A percentile compares a stretch with the other conserved stretches of the same genome.
These are phyloP conservation scores for Xenopus petersii DNA, from an alignment of 2,797 vertebrate genomes.

Conservation along the genomic window DNA sequence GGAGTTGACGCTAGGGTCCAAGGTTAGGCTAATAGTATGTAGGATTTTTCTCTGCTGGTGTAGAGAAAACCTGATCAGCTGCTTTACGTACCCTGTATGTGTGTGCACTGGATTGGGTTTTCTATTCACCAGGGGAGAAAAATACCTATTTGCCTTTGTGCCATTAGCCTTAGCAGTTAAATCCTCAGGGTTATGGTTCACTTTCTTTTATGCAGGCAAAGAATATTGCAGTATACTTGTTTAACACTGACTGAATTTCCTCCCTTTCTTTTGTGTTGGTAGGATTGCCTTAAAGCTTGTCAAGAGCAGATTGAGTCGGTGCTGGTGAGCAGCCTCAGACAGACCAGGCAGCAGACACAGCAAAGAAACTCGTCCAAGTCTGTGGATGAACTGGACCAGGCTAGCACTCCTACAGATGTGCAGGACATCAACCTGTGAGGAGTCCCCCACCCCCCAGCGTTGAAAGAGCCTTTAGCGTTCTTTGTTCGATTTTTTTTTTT, in stretches of 20 bases:
- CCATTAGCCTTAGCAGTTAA: no score
- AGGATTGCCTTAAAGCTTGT: conserved; percentile 95
- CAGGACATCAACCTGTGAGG: conserved; percentile 94
- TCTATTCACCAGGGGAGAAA: no score
- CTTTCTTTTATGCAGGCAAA: no score
- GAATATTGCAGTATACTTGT: background rate
- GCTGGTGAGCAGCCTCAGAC: conserved; percentile 83
- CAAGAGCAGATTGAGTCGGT: conserved; percentile 96
- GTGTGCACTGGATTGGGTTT: no score
- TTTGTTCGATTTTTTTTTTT: conserved; percentile 64
- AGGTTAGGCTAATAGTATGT: no score
- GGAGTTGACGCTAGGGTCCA: no score
- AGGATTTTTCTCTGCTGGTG: no score
- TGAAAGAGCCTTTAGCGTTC: conserved; percentile 73
- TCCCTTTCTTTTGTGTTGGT: conserved; percentile 16
- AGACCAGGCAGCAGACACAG: conserved; percentile 81
- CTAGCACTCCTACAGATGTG: conserved; percentile 95
- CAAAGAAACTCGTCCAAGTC: conserved; percentile 80
- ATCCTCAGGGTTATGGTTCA: no score
- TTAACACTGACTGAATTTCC: background rate
- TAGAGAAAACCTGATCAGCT: no score
- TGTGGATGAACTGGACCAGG: conserved; percentile 89
- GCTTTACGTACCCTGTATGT: no score
- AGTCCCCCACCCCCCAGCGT: conserved; percentile 27
- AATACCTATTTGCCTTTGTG: no score